Evolutionary conservation across 2,888 invertebrate species (phyloP), one percentile per base, ranked within the genome.

Genomic region (Patella pellucida): DNA sequence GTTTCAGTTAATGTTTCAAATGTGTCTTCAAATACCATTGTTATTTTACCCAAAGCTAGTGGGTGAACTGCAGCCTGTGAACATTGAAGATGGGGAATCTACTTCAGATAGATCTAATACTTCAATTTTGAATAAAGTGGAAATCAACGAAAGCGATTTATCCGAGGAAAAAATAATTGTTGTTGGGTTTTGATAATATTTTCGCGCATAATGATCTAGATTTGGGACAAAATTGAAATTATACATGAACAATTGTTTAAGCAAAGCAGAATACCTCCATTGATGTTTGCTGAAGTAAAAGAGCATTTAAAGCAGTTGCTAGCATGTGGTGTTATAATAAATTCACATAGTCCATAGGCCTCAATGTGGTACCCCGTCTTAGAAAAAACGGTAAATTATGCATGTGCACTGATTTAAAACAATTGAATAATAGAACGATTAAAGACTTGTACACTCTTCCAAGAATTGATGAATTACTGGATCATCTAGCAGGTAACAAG

Each of bases 21-120:
- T 50, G n/a, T 31, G 0, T 41, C 69, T 50, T 5, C 69, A 16
- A 69, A 27, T 16, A 56, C 56, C 19, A 19, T n/a, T 19, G 56
- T 56, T 15, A 56, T 56, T 56, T 56, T 4, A 56, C 56, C 69
- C 23, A 69, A 69, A 69, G 69, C 69, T 69, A 69, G 16, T 69
- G 69, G 27, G 69, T 69, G 69, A 69, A 27, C 23, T 69, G 27
- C 69, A 69, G 16, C 69, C 23, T 7, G 69, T 69, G 7, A 31
- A 50, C 14, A 27, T 69, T 69, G 69, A 41, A 69, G 56, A 56
- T 56, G 7, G n/a, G 7, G n/a, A 56, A 56, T n/a, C n/a, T 9
- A 19, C 16, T n/a, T n/a, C 19, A 9, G 56, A 56, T 15, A 16
- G n/a, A n/a, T n/a, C n/a, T 12, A 19, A 56, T 56, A 7, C 31